These are phyloP conservation scores for Moxostoma hubbsi DNA, from an alignment of 2,797 vertebrate genomes.

Conservation along the genomic window DNA sequence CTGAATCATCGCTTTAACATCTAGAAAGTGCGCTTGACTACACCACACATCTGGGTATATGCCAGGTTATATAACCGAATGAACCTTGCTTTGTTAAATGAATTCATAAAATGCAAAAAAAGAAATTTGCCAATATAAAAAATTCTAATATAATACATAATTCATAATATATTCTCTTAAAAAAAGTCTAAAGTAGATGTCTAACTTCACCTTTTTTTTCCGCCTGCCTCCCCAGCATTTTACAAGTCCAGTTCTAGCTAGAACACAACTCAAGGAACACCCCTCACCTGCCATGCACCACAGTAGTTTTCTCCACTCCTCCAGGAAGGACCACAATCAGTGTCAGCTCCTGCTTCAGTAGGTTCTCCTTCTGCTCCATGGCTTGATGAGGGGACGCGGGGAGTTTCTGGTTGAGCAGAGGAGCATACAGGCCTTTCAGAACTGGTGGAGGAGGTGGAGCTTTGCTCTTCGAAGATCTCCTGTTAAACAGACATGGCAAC, in stretches of 20 bases:
- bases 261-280: neutral
- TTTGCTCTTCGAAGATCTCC: slow-evolving; percentile 90
- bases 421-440: slow-evolving; percentile 71
- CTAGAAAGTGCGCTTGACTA: no score
- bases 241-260: neutral
- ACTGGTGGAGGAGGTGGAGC: slow-evolving; percentile 88
- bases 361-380: slow-evolving; percentile 92
- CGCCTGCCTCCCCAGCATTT: no score
- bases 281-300: slow-evolving; percentile 89
- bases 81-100: no score
- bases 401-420: slow-evolving; percentile 75
- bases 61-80: no score
- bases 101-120: no score
- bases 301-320: slow-evolving; percentile 83
- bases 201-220: no score
- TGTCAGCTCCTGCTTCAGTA: slow-evolving; percentile 86
- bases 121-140: no score
- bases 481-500: slow-evolving; percentile 59
- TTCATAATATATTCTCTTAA: no score
- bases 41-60: no score
- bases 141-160: no score
- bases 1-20: no score
- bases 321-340: slow-evolving; percentile 90
- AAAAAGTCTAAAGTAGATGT: no score
- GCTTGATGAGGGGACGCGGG: slow-evolving; percentile 70